A percentile compares a stretch with the other conserved stretches of the same genome.
These are phyloP conservation scores for Elanus axillaris DNA, from an alignment of 2,113 vertebrate genomes.

Conservation along the genomic window DNA sequence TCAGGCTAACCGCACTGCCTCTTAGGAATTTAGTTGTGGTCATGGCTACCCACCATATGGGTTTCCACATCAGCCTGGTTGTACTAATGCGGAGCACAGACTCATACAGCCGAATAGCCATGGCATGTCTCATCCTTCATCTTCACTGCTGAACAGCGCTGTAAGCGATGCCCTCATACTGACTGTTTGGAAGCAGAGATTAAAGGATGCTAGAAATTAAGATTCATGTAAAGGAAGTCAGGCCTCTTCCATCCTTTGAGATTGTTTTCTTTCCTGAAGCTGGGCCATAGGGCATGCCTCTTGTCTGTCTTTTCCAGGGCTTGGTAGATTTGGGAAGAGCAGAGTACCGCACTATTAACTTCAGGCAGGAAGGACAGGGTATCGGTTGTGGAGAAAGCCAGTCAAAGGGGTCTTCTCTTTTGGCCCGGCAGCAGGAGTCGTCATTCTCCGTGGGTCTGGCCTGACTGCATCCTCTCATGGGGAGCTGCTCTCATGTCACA, in stretches of 20 bases:
- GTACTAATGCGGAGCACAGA: not conserved
- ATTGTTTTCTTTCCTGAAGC: not conserved
- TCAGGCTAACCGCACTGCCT: not conserved
- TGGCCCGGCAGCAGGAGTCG: not conserved
- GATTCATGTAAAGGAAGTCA: not conserved
- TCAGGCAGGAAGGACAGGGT: not conserved
- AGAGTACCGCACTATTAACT: rapidly evolving
- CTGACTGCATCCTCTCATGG: not conserved
- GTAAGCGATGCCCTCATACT: rapidly evolving
- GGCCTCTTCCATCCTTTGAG: not conserved
- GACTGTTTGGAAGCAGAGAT: not conserved
- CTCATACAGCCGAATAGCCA: not conserved
- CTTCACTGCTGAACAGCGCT: not conserved
- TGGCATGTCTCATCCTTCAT: not conserved
- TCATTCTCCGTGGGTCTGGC: rapidly evolving
- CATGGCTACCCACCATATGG: not conserved
- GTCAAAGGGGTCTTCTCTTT: not conserved
- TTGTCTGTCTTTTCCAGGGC: not conserved
- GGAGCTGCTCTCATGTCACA: not conserved
- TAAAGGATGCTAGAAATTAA: not conserved
- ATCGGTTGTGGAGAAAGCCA: not conserved
- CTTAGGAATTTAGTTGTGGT: not conserved
- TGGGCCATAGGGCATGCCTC: not conserved
- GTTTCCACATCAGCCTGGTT: not conserved
- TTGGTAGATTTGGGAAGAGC: not conserved